Percentiles rank a stretch among this genome's conserved stretches.
Conservation (phyloP, 2,888 invertebrate genomes). For the Ferrisia virgata region DNA sequence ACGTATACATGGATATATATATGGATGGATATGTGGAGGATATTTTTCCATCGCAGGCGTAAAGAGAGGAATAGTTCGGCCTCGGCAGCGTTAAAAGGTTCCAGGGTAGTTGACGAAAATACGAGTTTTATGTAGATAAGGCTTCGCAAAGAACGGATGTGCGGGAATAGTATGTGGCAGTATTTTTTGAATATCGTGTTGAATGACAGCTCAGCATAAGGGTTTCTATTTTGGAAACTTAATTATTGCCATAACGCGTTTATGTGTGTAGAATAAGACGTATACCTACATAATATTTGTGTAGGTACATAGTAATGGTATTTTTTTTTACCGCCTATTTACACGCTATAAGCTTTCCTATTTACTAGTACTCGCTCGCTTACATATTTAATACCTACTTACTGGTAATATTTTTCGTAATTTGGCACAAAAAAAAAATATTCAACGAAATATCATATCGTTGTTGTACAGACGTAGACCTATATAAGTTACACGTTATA, state of each 20-base stretch:
- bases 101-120: background rate
- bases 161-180: background rate
- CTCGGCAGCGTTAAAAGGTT: background rate
- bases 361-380: no score
- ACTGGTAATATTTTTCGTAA: background rate
- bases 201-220: conserved; percentile 18
- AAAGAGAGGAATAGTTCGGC: no score
- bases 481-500: no score
- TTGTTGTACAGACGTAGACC: no score
- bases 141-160: background rate
- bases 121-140: conserved; percentile 11
- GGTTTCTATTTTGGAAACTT: conserved; percentile 26
- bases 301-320: no score
- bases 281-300: no score
- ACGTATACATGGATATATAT: background rate
- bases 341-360: background rate
- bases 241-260: no score
- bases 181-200: conserved; percentile 1
- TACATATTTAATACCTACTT: no score
- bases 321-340: no score
- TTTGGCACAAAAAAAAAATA: background rate
- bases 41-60: no score
- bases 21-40: background rate
- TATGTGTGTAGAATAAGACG: no score
- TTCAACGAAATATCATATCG: no score